These are phyloP conservation scores for Oreotrochilus melanogaster DNA, from an alignment of 2,113 vertebrate species.

Conservation along the genomic window DNA sequence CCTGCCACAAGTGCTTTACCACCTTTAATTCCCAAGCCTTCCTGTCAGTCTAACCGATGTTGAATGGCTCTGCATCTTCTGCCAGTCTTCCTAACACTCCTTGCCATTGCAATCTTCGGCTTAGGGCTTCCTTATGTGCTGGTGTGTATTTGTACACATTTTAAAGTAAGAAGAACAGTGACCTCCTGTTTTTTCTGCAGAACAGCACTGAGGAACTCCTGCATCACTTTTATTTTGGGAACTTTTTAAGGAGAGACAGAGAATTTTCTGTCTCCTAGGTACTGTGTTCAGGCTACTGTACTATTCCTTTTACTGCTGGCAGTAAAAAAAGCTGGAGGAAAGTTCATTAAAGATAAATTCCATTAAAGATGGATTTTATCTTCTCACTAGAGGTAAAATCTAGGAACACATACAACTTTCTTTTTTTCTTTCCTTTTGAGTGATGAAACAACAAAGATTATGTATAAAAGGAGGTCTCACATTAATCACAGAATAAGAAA, in stretches of 20 bases:
- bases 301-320: background rate
- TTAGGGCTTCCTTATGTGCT: background rate
- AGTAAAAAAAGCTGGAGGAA: background rate
- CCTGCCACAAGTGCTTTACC: background rate
- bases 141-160: background rate
- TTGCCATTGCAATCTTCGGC: background rate
- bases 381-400: slow-evolving; percentile 54
- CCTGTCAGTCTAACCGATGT: background rate
- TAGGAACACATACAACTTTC: slow-evolving; percentile 7
- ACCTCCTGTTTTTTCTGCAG: background rate
- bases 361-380: too few species aligned
- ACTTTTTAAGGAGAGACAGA: background rate
- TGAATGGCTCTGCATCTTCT: background rate
- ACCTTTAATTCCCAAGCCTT: background rate
- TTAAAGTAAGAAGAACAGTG: background rate
- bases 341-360: background rate
- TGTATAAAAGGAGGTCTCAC: slow-evolving; percentile 7
- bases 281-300: background rate
- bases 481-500: slow-evolving; percentile 56
- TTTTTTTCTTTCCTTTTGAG: slow-evolving; percentile 61
- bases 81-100: background rate
- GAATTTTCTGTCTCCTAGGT: background rate
- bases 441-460: slow-evolving; percentile 40
- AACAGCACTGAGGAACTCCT: background rate
- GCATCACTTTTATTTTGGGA: background rate